Base-by-base conservation (phyloP, 2,888 invertebrate genomes). In the Petrolisthes manimaculis region DNA sequence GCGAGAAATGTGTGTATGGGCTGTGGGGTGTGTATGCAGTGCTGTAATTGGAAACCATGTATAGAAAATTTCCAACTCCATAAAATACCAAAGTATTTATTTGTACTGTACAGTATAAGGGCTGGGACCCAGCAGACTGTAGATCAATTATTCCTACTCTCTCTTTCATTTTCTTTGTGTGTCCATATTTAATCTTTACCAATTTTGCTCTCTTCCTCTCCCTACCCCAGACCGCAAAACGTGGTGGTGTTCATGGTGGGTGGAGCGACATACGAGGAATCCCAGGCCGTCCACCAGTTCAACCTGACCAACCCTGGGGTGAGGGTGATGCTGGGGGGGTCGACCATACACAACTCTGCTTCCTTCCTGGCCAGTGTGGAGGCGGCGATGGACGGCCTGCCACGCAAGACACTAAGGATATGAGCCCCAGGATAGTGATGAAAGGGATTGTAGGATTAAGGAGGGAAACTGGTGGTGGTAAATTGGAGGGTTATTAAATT, bases 231-330 rank as follows among this genome's bases (percentile, higher is more conserved):
- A 90, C 96, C 97, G 0, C 97, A 97, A 92, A 98, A 99, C 93
- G 95, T 99, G n/a, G 96, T 99, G 83, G 96, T 99, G 51, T 99
- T 99, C 93, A 96, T 99, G 79, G 95, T 99, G 87, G 99, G 99
- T 3, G 99, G 99, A 18, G 95, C 96, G 74, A 99, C 99, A 0
- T 99, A 98, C 93, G 99, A 99, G 93, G 99, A 99, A 93, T 96
- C 98, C 0, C 93, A 97, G 37, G 95, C 96, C 67, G 96, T 99
- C 2, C 96, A 98, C 93, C 96, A 94, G 91, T 92, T 99, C 86
- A 97, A 97, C 93, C 84, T 77, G 54, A 94, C 95, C 82, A 95
- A 96, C 92, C 95, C 96, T 0, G 95, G 95, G 3, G 95, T 95
- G 67, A 95, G 95, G 92, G 95, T 98, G 24, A 95, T 98, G 86